Evolutionary conservation across 2,797 vertebrate species (phyloP), one percentile per base, ranked within the genome.

Genomic region (Pangasius sanitwongsei): DNA sequence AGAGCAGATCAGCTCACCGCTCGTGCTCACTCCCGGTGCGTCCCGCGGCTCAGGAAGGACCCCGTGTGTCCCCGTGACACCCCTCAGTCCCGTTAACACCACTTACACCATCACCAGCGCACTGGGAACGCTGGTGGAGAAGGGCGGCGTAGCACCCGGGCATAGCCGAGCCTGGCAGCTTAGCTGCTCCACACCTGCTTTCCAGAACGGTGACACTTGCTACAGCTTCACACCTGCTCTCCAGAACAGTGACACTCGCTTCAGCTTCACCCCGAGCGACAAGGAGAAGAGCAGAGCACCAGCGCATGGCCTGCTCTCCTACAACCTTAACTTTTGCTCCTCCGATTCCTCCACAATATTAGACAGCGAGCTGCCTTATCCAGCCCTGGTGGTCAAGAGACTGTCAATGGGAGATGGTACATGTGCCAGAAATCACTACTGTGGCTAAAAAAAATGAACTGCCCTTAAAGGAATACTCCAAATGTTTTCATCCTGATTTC

Each of bases 331-430:
- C 93, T 96, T 96, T 87, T 94, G 93, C 4, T 90, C 94, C 5
- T 91, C 92, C 0, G 94, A 94, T 6, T 89, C 31, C 1, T 91
- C 86, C 61, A 93, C 89, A 69, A 70, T 88, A 0, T 53, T 93
- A 9, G 94, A 95, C 15, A 83, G 81, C 23, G 96, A 96, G 83
- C 92, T 92, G 16, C 50, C 89, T 57, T 95, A 94, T 89, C 94
- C 92, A 0, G 92, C 96, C 61, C 94, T 96, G 55, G 92, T 96
- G 59, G 94, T 96, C 41, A 97, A 96, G 91, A 95, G 92, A 0
- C 92, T 96, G 44, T 94, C 96, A 25, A 89, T 94, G 85, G 96
- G 93, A 84, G 97, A 97, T 0, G 95, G 93, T 93, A 95, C 93
- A 94, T 93, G 44, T 90, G 3, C 31, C 3, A 48, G 20, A 84